A percentile compares a stretch with the other conserved stretches of the same genome.
These are phyloP conservation scores for Pyrgus malvae DNA, from an alignment of 2,888 invertebrate genomes.

Conservation along the genomic window DNA sequence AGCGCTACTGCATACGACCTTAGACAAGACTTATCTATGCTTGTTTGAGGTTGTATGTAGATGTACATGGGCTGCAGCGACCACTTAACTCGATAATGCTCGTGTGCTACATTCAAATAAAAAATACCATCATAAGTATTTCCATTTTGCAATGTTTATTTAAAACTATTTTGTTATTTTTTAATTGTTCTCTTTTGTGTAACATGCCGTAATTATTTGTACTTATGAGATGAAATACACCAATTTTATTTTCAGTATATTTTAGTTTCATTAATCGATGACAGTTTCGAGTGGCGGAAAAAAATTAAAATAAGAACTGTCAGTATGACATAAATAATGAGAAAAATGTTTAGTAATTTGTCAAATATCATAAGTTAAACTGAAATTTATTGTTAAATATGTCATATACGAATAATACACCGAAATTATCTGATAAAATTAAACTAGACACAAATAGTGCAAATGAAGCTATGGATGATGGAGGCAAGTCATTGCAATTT, in stretches of 20 bases:
- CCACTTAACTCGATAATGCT: too few species aligned
- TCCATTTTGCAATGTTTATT: conserved; percentile 35
- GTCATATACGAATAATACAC: conserved; percentile 73
- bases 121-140: conserved; percentile 35
- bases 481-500: conserved; percentile 48
- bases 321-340: conserved; percentile 51
- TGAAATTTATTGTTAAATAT: conserved; percentile 80
- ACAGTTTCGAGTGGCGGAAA: background rate
- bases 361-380: conserved; percentile 69
- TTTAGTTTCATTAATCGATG: conserved; percentile 37
- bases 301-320: conserved; percentile 60
- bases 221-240: conserved; percentile 72
- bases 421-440: conserved; percentile 67
- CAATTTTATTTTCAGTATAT: conserved; percentile 60
- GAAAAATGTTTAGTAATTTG: conserved; percentile 73
- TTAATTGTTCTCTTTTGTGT: conserved; percentile 57
- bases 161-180: conserved; percentile 57
- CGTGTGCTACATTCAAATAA: too few species aligned
- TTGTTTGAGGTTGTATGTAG: too few species aligned
- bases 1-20: too few species aligned
- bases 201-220: conserved; percentile 58
- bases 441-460: conserved; percentile 49
- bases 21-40: too few species aligned
- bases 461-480: conserved; percentile 51
- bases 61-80: too few species aligned